Conservation (phyloP, 2,113 vertebrate species). For the Podarcis raffonei region DNA sequence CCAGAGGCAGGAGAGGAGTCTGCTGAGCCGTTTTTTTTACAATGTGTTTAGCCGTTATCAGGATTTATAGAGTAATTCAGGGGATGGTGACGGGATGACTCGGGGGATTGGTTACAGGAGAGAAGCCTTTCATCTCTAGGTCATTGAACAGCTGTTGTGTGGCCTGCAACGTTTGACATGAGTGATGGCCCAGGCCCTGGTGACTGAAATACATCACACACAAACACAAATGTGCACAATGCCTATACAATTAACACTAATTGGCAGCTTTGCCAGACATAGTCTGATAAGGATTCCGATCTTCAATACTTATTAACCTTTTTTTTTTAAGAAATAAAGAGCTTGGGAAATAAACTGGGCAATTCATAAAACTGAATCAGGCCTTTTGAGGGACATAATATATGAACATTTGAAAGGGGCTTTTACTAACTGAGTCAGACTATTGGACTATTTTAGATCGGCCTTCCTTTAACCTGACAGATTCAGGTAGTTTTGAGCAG, state of each 20-base stretch:
- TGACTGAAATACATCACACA: constrained; percentile 6
- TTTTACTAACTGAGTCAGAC: neutral
- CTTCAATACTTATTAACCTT: neutral
- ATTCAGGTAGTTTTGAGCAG: neutral
- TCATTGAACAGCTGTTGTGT: constrained; percentile 58
- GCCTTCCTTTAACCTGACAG: neutral
- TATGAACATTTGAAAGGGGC: neutral
- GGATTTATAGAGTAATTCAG: constrained; percentile 62
- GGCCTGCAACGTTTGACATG: constrained; percentile 41
- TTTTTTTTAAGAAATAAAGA: neutral
- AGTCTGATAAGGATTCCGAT: neutral
- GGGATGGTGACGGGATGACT: constrained; percentile 38
- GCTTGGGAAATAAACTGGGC: neutral
- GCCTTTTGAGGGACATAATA: neutral
- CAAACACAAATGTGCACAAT: accelerated
- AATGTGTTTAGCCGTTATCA: constrained; percentile 43
- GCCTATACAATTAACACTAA: constrained; percentile 32
- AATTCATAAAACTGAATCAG: neutral
- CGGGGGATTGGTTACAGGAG: constrained; percentile 40
- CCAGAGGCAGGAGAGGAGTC: constrained; percentile 40
- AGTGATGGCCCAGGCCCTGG: constrained; percentile 45
- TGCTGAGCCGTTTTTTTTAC: neutral
- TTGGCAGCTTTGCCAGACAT: constrained; percentile 14
- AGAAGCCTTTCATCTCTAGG: constrained; percentile 55
- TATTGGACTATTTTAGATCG: neutral